Percentiles rank a stretch among this genome's conserved stretches.
Conservation (phyloP, 2,797 vertebrate species). For the Hirundo rustica region DNA sequence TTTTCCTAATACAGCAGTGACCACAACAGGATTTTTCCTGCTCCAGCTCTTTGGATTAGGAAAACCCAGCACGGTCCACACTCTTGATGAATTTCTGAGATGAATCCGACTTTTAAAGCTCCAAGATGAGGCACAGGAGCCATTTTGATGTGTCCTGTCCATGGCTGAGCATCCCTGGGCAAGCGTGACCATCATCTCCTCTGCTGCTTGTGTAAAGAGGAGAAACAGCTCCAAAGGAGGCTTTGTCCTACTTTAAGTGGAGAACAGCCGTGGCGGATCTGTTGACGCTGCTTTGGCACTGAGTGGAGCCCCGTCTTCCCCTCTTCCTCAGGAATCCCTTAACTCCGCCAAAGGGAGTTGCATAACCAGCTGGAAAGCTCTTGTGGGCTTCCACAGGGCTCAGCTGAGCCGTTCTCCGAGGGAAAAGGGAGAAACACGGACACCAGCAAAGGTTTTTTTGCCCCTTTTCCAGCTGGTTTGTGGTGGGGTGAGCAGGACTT, state of each 20-base stretch:
- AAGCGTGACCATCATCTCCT: accelerated
- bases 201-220: background rate
- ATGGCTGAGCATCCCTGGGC: background rate
- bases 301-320: background rate
- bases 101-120: background rate
- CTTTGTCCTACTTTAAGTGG: conserved; percentile 10
- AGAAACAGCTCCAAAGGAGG: background rate
- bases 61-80: background rate
- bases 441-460: background rate
- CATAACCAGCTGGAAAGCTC: background rate
- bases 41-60: background rate
- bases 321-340: conserved; percentile 16
- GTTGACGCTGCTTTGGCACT: background rate
- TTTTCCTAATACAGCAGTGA: background rate
- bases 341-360: background rate
- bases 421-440: background rate
- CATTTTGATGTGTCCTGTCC: background rate
- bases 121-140: background rate
- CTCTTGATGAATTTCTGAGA: background rate
- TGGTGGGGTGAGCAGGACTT: background rate
- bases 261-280: background rate
- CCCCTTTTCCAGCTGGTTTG: background rate
- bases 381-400: background rate
- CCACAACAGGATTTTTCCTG: background rate
- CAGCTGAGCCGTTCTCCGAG: accelerated